Conservation (phyloP, 2,113 vertebrate genomes). For the Hydropotes inermis region DNA sequence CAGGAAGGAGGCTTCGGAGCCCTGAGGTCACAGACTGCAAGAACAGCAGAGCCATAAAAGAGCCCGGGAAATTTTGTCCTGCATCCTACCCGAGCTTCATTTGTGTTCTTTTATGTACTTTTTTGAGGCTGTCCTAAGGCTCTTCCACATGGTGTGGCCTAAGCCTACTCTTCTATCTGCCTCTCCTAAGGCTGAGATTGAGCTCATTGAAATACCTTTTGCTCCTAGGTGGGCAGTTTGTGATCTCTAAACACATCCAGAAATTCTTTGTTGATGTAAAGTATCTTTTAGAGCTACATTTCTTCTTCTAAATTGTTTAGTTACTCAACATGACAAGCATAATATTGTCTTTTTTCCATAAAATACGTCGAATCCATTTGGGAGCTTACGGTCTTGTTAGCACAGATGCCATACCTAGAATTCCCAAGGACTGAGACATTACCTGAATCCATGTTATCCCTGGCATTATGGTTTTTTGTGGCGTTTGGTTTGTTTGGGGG, state of each 20-base stretch:
- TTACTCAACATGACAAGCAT: neutral
- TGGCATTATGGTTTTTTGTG: neutral
- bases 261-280: neutral
- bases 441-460: neutral
- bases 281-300: neutral
- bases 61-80: neutral
- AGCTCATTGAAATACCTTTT: neutral
- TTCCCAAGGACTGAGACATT: neutral
- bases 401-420: neutral
- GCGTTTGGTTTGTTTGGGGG: neutral
- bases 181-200: neutral
- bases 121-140: neutral
- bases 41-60: neutral
- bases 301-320: slow-evolving; percentile 14
- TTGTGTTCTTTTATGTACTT: neutral
- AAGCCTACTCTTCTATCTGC: neutral
- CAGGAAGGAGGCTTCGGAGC: neutral
- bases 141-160: neutral
- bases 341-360: neutral
- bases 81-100: neutral
- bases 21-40: neutral
- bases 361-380: neutral
- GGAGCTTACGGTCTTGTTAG: neutral
- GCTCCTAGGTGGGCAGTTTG: neutral
- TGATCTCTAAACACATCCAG: neutral